Evolutionary conservation across 2,797 vertebrate species (phyloP).

Genomic region (Rhinichthys osculus): DNA sequence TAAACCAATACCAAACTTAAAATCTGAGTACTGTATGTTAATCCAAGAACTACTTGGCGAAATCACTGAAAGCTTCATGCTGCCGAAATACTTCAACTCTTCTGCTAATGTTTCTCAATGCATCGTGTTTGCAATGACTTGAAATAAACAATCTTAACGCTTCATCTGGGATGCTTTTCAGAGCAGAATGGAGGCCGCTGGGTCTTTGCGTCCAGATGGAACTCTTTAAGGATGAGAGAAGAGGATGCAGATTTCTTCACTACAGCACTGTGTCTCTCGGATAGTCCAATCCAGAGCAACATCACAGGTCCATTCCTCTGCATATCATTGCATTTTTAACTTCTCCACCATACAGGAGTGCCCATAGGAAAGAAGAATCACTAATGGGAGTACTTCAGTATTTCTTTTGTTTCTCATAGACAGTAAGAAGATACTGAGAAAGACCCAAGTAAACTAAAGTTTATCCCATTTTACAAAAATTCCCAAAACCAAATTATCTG

Average conservation of each 20-base stretch:
- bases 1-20: not conserved
- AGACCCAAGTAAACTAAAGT: not conserved
- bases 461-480: not conserved
- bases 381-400: not conserved
- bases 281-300: slow-evolving; percentile 56
- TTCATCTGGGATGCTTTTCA: slow-evolving; percentile 49
- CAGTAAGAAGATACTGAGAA: not conserved
- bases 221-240: slow-evolving; percentile 75
- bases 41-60: not conserved
- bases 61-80: not conserved
- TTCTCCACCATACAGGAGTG: not conserved
- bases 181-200: slow-evolving; percentile 73
- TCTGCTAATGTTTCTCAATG: not conserved
- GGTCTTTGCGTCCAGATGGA: slow-evolving; percentile 78
- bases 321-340: not conserved
- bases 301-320: slow-evolving; percentile 75
- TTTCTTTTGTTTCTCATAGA: too few relatives aligned
- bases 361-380: not conserved
- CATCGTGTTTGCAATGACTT: not conserved
- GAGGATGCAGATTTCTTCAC: slow-evolving; percentile 65
- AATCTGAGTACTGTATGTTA: not conserved
- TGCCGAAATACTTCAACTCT: not conserved
- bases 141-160: slow-evolving; percentile 1
- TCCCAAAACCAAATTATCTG: too few relatives aligned
- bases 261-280: slow-evolving; percentile 73